Base-by-base conservation (phyloP, 1,140 invertebrate species). In the Cepaea nemoralis region DNA sequence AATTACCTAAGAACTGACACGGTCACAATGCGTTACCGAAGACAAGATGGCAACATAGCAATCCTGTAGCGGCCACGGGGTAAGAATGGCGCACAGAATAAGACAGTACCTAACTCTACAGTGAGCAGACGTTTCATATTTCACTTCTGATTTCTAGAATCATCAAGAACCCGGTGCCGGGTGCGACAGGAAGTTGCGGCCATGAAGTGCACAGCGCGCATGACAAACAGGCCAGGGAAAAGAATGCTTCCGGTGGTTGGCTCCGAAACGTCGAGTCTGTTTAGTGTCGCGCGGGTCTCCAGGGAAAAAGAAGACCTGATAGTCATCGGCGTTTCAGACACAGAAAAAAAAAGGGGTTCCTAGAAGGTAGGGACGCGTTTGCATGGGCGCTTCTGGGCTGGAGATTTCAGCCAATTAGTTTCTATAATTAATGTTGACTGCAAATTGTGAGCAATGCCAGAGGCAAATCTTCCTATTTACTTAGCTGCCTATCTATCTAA, bases 221-320 rank as follows among this genome's bases (percentile, higher is more conserved):
- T 74, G 71, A 74, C 71, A 74, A 48, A 27, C 71, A 74, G 42
- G 42, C 19, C 12, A 50, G 71, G 71, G 71, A 31, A 70, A 48
- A 3, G 71, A 45, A 8, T 27, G 71, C 31, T 74, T 74, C 71
- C 71, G 71, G 71, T 74, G 42, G 42, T 2, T 74, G 71, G 71
- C 50, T 74, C 71, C 71, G 50, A 45, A 27, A 39, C 42, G 71
- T 74, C 71, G 50, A 14, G 71, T 42, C n/a, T 50, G 71, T 40
- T 74, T 74, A 74, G 71, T 74, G 71, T 74, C 71, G 71, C 71
- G 2, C n/a, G n/a, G 37, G 42, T 74, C 40, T 74, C 71, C 10
- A 33, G 71, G 42, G 71, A 74, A 45, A 12, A 27, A 16, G 27
- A 27, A 16, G 27, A 24, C 16, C 27, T 2, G 71, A 74, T 74